A percentile compares a stretch with the other conserved stretches of the same genome.
Evolutionary conservation across 2,113 vertebrate genomes (phyloP).

Genomic region (Anas platyrhynchos): DNA sequence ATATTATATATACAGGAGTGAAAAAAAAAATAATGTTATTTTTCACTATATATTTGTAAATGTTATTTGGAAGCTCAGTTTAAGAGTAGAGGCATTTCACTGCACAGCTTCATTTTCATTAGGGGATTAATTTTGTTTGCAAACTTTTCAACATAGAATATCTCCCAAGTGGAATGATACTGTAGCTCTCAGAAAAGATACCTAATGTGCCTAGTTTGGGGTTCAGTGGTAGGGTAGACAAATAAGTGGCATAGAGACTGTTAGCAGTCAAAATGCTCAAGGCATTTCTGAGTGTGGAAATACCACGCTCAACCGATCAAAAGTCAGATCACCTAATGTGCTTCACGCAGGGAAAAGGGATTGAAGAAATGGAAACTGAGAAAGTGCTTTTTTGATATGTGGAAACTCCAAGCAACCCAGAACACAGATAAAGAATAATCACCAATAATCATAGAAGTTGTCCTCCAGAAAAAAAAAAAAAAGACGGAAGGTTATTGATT

Average conservation of each 20-base stretch:
- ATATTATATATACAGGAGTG: no score
- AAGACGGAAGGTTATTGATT: background rate
- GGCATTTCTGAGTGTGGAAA: background rate
- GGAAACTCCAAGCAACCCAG: background rate
- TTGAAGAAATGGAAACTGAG: background rate
- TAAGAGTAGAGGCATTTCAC: background rate
- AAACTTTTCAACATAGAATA: background rate
- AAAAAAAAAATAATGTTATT: background rate
- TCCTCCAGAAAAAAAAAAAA: background rate
- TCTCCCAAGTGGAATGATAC: background rate
- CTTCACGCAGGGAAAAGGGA: background rate
- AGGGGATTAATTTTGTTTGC: background rate
- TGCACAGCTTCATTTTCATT: background rate
- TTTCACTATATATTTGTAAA: background rate
- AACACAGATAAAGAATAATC: background rate
- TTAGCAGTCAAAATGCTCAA: background rate
- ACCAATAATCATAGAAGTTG: background rate
- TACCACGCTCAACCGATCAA: accelerated
- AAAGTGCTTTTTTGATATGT: background rate
- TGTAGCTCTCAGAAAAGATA: background rate
- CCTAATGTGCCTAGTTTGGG: background rate
- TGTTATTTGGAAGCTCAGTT: background rate
- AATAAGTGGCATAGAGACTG: background rate
- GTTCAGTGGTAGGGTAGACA: background rate
- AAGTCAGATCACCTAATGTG: background rate